Base-by-base conservation (phyloP, 2,113 vertebrate genomes). In the Sciurus niger region DNA sequence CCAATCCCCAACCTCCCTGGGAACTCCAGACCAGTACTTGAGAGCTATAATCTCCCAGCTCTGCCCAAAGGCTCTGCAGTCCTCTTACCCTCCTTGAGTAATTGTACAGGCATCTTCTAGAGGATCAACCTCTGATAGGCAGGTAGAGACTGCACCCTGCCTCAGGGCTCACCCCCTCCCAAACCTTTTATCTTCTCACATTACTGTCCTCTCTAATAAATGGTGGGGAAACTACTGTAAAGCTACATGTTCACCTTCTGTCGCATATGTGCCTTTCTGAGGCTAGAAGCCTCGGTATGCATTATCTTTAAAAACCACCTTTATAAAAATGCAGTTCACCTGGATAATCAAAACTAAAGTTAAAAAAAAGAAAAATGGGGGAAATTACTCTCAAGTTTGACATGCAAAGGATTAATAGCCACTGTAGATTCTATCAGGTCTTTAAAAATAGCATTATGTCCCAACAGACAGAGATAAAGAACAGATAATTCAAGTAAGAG, bases 321-420 rank as follows among this genome's bases (percentile, higher is more conserved):
- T 53, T 32, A 77, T 74, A 76, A 94, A 92, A 94, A 73, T 37
- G 20, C 9, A 90, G 25, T 76, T 92, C 10, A 83, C 43, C 58
- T 60, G 77, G 70, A 83, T n/a, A 84, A 87, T 46, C 22, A n/a
- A 94, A 91, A 58, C 28, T n/a, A 58, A 87, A 92, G 43, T 48
- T 68, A 25, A 63, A 90, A 58, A 70, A 82, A 67, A 46, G 60
- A 87, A 77, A 68, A 82, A 30, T 2, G 2, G 32, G 17, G 22
- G 30, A 82, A 65, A 28, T 51, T 63, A 34, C 4, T 14, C 74
- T 83, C 43, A 72, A 40, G 2, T 82, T 88, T 28, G 22, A 40
- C 6, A 68, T 32, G 3, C 11, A 53, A 87, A 96, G 9, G 0
- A 70, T 92, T 80, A 73, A n/a, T 67, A 60, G 28, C 13, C 55